These are phyloP conservation scores for Stenchaetothrips biformis DNA, from an alignment of 2,888 invertebrate species.

Conservation along the genomic window DNA sequence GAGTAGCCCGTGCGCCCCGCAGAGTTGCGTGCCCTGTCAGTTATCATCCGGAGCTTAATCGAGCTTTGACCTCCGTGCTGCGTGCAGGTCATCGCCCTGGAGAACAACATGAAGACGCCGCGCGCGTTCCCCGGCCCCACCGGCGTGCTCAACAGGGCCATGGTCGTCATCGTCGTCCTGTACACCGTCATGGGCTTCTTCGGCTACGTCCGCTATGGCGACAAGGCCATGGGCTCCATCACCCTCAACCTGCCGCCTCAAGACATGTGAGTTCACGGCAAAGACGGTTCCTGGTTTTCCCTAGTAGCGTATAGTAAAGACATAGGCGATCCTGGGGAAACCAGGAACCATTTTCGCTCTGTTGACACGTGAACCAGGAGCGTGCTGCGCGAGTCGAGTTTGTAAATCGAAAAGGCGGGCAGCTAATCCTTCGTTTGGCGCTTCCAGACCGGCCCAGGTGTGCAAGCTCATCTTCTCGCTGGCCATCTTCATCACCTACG, in stretches of 20 bases:
- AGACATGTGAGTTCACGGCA: conserved; percentile 52
- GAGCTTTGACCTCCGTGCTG: too few species aligned
- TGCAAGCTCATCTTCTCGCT: conserved; percentile 59
- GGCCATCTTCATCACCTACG: conserved; percentile 76
- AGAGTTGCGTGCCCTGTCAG: too few species aligned
- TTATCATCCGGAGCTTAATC: too few species aligned
- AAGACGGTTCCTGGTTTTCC: conserved; percentile 11
- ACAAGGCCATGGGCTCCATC: conserved; percentile 63
- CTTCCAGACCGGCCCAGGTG: conserved; percentile 57
- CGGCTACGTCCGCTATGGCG: conserved; percentile 78
- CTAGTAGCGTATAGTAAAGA: too few species aligned
- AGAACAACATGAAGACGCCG: conserved; percentile 85
- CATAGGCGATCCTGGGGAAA: too few species aligned
- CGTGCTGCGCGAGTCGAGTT: background rate
- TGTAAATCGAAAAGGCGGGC: background rate
- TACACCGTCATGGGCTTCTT: conserved; percentile 77
- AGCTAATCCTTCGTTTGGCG: background rate
- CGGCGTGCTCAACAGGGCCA: conserved; percentile 78
- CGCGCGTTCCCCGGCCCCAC: conserved; percentile 67
- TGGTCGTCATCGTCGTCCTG: conserved; percentile 68
- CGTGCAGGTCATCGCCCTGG: conserved; percentile 76
- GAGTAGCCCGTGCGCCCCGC: conserved; percentile 42
- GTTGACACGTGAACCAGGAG: too few species aligned
- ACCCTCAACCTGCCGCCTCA: conserved; percentile 71
- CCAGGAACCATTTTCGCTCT: too few species aligned